Evolutionary conservation across 2,797 vertebrate species (phyloP), one percentile per base, ranked within the genome.

Genomic region (Falco novaeseelandiae): DNA sequence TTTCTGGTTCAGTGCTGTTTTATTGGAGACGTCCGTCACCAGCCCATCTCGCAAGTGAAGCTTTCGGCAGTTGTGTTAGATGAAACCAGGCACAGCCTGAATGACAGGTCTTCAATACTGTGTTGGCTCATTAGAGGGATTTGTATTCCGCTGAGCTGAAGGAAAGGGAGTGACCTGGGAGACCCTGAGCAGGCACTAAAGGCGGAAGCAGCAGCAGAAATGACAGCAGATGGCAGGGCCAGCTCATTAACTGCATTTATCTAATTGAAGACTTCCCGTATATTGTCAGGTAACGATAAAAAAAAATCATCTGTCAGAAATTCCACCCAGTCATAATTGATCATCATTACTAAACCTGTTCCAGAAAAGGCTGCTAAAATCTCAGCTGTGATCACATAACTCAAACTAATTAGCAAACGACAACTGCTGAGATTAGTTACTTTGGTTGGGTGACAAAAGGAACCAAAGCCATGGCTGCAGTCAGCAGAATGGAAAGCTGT

Each of bases 171-270:
- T 85, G 91, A 92, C 94, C 76, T 70, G 83, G 52, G 76, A 96
- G 69, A 87, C 32, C 63, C 80, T 44, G 58, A 97, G 76, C 82
- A 94, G 65, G 79, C 87, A 87, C 80, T 66, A 91, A 91, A 86
- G 2, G 1, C 7, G 52, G 93, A 66, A 91, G 74, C 69, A 72
- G 89, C 65, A 93, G 86, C 85, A 97, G 88, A 89, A 95, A 94
- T 79, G 91, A 93, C 38, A 90, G 94, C 97, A 98, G 98, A 97
- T 97, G 97, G 97, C 83, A 84, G 93, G 97, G 97, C 97, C 97
- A 98, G 93, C 88, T 98, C 62, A 10, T 97, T 96, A 97, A 85
- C 94, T 95, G 80, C 87, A 59, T 95, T 97, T 96, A 90, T 77
- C 87, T 97, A 95, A 97, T 96, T 91, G 92, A 96, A 97, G 77